Evolutionary conservation across 2,113 vertebrate species (phyloP), one percentile per base, ranked within the genome.

Genomic region (Chrysemys picta): DNA sequence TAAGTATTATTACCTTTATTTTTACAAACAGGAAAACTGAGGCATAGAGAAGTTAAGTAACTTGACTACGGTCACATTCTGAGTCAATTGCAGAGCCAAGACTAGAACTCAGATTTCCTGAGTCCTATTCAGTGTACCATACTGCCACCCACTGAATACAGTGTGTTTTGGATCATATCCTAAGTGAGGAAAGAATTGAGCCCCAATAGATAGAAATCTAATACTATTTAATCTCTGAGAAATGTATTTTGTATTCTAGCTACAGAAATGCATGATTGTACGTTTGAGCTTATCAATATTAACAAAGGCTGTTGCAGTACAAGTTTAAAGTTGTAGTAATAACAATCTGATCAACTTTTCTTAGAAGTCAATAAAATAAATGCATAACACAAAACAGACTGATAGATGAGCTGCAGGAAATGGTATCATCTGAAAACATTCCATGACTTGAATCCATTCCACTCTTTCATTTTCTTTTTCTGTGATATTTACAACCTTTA

Each of bases 351-450:
- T 88, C 31, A 92, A 52, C 2, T 27, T 86, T 6, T 50, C 53
- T 54, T 52, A 88, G 56, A 88, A 95, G 22, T 5, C 80, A 97
- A 42, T 38, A 56, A 93, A 94, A 94, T 2, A 97, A 80, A 81
- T 42, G 65, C 2, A 31, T 3, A 80, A 45, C 13, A 47, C 6
- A 81, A 8, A 47, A 91, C 45, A 57, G n/a, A 19, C 14, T 31
- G 53, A 93, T 49, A 53, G 12, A 82, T 45, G 22, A 93, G 4
- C 8, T 81, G 27, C 31, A 47, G 35, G 16, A 89, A 95, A 56
- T 2, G 80, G 35, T 65, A 93, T 69, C 0, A 24, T 50, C 53
- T 87, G 81, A 95, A 96, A 96, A 89, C n/a, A 95, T 88, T 95
- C 27, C 69, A 93, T 21, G 69, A 24, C 65, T 72, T 31, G 29